A percentile compares a stretch with the other conserved stretches of the same genome.
These are phyloP conservation scores for Dromococcyx pavoninus DNA, from an alignment of 2,797 vertebrate species.

Conservation along the genomic window DNA sequence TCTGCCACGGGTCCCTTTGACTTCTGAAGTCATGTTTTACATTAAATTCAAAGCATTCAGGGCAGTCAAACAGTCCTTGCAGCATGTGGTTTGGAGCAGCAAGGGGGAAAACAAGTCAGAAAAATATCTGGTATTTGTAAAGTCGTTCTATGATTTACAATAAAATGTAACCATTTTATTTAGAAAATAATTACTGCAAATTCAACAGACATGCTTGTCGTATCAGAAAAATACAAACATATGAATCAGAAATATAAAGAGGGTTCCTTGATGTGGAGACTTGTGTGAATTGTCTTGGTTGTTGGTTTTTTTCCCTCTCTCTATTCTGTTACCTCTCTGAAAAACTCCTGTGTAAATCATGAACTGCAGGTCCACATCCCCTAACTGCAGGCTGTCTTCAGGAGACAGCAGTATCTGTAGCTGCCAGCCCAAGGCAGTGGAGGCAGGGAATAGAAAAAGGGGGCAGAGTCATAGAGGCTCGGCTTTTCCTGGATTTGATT, in stretches of 20 bases:
- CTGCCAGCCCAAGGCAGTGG: not conserved
- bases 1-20: not conserved
- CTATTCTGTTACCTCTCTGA: not conserved
- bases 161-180: not conserved
- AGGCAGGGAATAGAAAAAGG: not conserved
- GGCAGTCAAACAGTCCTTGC: not conserved
- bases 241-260: not conserved
- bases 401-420: not conserved
- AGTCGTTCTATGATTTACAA: not conserved
- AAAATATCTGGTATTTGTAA: not conserved
- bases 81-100: not conserved
- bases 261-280: not conserved
- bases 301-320: rapidly evolving
- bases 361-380: not conserved
- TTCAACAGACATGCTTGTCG: not conserved
- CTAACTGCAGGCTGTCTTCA: not conserved
- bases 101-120: not conserved
- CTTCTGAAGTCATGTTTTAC: not conserved
- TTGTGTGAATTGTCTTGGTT: not conserved
- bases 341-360: not conserved
- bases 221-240: not conserved
- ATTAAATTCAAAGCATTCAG: not conserved
- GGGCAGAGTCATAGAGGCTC: not conserved
- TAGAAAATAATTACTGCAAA: not conserved
- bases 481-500: not conserved